phyloP scores from a whole-genome alignment of 2,113 vertebrate species.

The Brachyistius frenatus region DNA sequence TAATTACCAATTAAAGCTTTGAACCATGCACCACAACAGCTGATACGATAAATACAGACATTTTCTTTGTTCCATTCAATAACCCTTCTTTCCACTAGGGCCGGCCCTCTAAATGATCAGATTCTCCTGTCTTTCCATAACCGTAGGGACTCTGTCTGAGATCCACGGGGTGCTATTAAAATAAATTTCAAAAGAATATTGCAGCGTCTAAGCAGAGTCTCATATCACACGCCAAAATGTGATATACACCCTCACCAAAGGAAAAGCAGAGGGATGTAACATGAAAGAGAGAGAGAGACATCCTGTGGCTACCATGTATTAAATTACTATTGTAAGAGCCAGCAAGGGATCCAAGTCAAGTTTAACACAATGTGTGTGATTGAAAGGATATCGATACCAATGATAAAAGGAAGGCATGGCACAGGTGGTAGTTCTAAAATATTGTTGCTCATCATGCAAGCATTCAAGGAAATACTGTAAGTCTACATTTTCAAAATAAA shows the following conservation, averaged over 20 bases:
- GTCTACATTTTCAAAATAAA: not conserved
- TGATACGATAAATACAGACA: slow-evolving; percentile 45
- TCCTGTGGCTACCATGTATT: slow-evolving; percentile 67
- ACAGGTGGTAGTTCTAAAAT: not conserved
- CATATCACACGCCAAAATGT: slow-evolving; percentile 58
- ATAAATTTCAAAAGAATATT: slow-evolving; percentile 64
- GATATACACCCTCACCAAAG: slow-evolving; percentile 51
- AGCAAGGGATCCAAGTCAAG: slow-evolving; percentile 31
- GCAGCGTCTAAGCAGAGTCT: slow-evolving; percentile 44
- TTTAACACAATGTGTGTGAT: slow-evolving; percentile 52
- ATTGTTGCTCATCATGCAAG: not conserved
- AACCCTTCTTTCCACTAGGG: slow-evolving; percentile 41
- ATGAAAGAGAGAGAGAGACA: slow-evolving; percentile 53
- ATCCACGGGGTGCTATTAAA: slow-evolving; percentile 61
- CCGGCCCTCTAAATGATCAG: slow-evolving; percentile 34
- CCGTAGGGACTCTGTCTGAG: slow-evolving; percentile 35
- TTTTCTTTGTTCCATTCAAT: slow-evolving; percentile 52
- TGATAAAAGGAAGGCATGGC: slow-evolving; percentile 11
- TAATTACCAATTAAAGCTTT: slow-evolving; percentile 14
- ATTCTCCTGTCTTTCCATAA: slow-evolving; percentile 33
- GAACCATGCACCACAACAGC: slow-evolving; percentile 7
- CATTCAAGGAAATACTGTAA: not conserved
- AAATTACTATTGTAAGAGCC: slow-evolving; percentile 51
- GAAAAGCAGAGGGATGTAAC: slow-evolving; percentile 48
- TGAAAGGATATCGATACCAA: slow-evolving; percentile 35